Percentiles rank a stretch among this genome's conserved stretches.
Evolutionary conservation across 2,113 vertebrate species (phyloP).

Genomic region (Hyaena hyaena): DNA sequence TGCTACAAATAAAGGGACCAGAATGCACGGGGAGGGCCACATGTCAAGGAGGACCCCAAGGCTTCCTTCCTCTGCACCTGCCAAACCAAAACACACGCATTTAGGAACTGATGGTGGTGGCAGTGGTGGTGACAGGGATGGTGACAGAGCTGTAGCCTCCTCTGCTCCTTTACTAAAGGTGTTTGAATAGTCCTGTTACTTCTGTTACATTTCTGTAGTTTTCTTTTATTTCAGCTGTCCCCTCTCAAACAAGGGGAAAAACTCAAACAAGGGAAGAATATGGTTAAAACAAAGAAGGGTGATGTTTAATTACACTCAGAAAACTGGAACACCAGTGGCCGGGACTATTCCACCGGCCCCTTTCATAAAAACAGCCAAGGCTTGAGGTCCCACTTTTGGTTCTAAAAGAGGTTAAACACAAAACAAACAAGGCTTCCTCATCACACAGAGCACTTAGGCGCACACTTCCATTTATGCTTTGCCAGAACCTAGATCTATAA

Average conservation of each 20-base stretch:
- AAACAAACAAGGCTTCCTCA: background rate
- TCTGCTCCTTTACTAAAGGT: background rate
- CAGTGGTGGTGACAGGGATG: too few relatives aligned
- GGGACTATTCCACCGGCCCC: background rate
- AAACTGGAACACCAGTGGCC: background rate
- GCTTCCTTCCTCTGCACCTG: background rate
- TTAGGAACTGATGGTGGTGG: background rate
- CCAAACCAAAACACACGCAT: background rate
- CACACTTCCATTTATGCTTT: background rate
- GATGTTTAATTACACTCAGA: background rate
- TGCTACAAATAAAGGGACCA: background rate
- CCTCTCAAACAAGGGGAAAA: background rate
- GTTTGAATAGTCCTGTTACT: background rate
- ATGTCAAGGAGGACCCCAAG: background rate
- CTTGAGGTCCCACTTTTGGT: background rate
- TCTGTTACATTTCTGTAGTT: background rate
- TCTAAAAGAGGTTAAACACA: background rate
- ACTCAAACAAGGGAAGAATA: background rate
- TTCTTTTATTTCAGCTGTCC: background rate
- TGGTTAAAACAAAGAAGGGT: background rate
- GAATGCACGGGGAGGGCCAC: too few relatives aligned
- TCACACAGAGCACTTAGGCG: background rate
- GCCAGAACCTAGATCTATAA: slow-evolving; percentile 33
- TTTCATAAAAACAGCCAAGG: background rate
- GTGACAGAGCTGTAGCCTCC: background rate